A percentile compares a stretch with the other conserved stretches of the same genome.
These are phyloP conservation scores for Tetragonisca angustula DNA, from an alignment of 2,888 invertebrate species.

Conservation along the genomic window DNA sequence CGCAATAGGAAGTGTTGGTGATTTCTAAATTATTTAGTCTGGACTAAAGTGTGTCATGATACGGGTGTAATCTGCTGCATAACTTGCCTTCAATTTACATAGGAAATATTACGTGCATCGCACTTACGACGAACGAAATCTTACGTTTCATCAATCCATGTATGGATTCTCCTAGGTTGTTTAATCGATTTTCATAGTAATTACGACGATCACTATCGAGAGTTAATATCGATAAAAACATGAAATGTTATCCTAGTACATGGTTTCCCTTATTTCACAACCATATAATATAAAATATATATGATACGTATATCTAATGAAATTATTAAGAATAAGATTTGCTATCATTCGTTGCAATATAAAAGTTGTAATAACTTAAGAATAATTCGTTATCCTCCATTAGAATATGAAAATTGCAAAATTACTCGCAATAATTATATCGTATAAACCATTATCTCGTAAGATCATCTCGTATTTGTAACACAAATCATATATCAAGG, in stretches of 20 bases:
- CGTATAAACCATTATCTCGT: no score
- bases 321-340: background rate
- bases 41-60: slow-evolving; percentile 65
- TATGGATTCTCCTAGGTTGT: background rate
- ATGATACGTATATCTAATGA: background rate
- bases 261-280: background rate
- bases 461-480: no score
- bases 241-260: background rate
- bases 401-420: background rate
- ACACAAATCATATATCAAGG: no score
- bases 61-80: slow-evolving; percentile 32
- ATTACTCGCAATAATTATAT: background rate
- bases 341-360: background rate
- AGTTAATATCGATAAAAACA: background rate
- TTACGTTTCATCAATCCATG: background rate
- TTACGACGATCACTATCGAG: background rate
- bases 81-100: slow-evolving; percentile 35
- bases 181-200: background rate
- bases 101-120: slow-evolving; percentile 7
- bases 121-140: background rate
- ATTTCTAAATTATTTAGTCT: slow-evolving; percentile 75
- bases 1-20: slow-evolving; percentile 70
- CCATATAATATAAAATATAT: no score
- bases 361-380: background rate
- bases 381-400: background rate